Base-by-base conservation (phyloP, 2,797 vertebrate species). In the Lepilemur septentrionalis region DNA sequence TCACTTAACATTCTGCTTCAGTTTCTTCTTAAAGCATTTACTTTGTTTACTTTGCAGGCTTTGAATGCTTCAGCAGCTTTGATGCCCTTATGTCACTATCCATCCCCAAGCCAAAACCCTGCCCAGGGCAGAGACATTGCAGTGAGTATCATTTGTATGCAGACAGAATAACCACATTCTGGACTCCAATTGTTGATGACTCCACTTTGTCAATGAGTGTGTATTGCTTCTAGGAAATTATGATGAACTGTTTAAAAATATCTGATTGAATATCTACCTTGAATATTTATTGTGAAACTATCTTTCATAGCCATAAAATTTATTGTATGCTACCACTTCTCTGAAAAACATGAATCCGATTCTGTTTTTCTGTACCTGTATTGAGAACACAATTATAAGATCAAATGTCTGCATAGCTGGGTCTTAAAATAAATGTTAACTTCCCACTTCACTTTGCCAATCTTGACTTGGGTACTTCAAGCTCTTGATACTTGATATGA, bases 21-120 rank as follows among this genome's bases (percentile, higher is more conserved):
- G 46, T 94, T 92, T 94, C 73, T 86, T 61, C 67, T 85, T 79
- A 82, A 89, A 90, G 84, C 57, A 65, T 23, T 93, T 91, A 78
- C 30, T 78, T 70, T 83, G 89, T 95, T 95, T 96, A 81, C 35
- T 97, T 95, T 93, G 67, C 76, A 82, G 50, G 57, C 48, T 96
- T 55, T 55, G 80, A 82, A 96, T 93, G 94, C 94, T 96, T 82
- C 78, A 43, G 32, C 32, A 65, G 82, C 72, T 95, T 94, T 80
- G 83, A 95, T 94, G 65, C 38, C 65, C 76, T 95, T 93, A 11
- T 89, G 91, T 76, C 91, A 82, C 76, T 46, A 78, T 90, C 52
- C 57, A 85, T 79, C 67, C 43, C 28, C 23, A 69, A 89, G 76
- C 63, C 76, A 73, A 30, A 30, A 61, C 35, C 69, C 82, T 87